Base-by-base conservation (phyloP, 2,797 vertebrate genomes). In the Acanthis flammea region DNA sequence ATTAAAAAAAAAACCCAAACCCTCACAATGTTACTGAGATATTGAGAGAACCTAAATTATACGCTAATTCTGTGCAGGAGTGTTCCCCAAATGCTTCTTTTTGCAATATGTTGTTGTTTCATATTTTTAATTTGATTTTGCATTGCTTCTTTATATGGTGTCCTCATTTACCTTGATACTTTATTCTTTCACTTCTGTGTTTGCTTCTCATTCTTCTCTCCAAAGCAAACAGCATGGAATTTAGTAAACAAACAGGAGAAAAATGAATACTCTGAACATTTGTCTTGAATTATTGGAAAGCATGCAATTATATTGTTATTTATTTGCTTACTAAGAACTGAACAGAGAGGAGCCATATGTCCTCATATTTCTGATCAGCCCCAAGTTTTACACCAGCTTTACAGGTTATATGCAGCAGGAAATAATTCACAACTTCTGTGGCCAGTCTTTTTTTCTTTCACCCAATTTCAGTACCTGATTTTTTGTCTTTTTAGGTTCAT, bases 181-280 rank as follows among this genome's bases (percentile, higher is more conserved):
- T 89, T 37, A 35, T 82, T 91, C 28, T 82, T 82, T 92, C 66
- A 87, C 14, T 83, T 83, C 48, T 58, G 7, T 89, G n/a, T 87
- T 92, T 92, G 45, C 28, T 89, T 93, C 95, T 89, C 12, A 27
- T 85, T 86, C 41, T 92, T 88, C n/a, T 91, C 72, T 74, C 6
- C 77, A 84, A 94, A 86, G 31, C 53, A 86, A 88, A 88, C 44
- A 79, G n/a, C 37, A 47, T 41, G 48, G 31, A 31, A 72, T 60
- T 22, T 54, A 74, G 57, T 67, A 92, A 94, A 86, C 83, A 90
- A 84, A 84, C 62, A 35, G 28, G 44, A 76, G 47, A 84, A 86
- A 68, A 86, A 84, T 42, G 8, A 85, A 60, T 91, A 50, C 22
- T 47, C 41, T 33, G n/a, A 68, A 35, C 50, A 87, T 95, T 95